Base-by-base conservation (phyloP, 2,888 invertebrate species). In the Trachelus tabidus region DNA sequence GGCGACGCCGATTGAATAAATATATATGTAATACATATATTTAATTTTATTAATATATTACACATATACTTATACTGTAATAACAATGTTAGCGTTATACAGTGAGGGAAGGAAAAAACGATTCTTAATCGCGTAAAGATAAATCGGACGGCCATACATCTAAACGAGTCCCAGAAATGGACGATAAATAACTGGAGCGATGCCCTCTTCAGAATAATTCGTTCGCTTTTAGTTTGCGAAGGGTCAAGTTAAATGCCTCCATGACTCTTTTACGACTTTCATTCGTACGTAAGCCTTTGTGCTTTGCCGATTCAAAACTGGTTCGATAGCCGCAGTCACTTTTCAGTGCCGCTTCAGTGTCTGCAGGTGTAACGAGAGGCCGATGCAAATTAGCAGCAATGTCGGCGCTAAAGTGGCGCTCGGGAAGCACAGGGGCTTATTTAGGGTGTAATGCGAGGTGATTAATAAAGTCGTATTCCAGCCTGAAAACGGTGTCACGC, bases 401-500 rank as follows among this genome's bases (percentile, higher is more conserved):
- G 74, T 35, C 74, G 34, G 34, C 74, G n/a, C 30, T 74, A 74
- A 74, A 74, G 74, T 34, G 74, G 74, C 74, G 74, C 74, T 34
- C 74, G 74, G 35, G 23, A 37, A 37, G 35, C 34, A 74, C 71
- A 34, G 37, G n/a, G 69, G 34, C 69, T 82, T 84, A 83, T 84
- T 83, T 85, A 82, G 80, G 76, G 75, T 76, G 81, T 80, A 83
- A 80, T 75, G 69, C 78, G 76, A 79, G 35, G 56, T 78, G 82
- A 85, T 83, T 82, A 85, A 83, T 79, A 81, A 80, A 80, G 74
- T 77, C 77, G 69, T 79, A 76, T 80, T 77, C 75, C 80, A 73
- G 74, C 37, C 30, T n/a, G 68, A 73, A 73, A 78, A 75, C 81
- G 78, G 81, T 82, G 79, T 68, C 75, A 34, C 68, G 75, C 31